Percentiles rank a stretch among this genome's conserved stretches.
Conservation (phyloP, 2,888 invertebrate species). For the Ecdyonurus torrentis region DNA sequence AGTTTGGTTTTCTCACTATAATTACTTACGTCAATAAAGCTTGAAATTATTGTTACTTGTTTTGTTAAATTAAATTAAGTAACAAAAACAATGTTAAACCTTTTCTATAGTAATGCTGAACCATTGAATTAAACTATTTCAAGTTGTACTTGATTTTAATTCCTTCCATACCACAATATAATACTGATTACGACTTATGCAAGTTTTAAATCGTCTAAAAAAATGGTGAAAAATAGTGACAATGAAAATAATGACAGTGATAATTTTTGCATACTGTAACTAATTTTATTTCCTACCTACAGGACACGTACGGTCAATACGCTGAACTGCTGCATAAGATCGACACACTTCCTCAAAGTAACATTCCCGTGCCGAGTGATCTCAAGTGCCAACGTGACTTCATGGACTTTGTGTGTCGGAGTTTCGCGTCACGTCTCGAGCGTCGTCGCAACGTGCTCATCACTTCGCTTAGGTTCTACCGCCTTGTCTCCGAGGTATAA, state of each 20-base stretch:
- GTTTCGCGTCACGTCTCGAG: slow-evolving; percentile 57
- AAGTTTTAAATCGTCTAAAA: too few relatives aligned
- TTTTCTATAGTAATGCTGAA: too few relatives aligned
- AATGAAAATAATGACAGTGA: neutral
- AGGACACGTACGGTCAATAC: slow-evolving; percentile 63
- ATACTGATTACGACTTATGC: too few relatives aligned
- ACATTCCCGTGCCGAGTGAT: slow-evolving; percentile 34
- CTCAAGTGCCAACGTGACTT: slow-evolving; percentile 56
- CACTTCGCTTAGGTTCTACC: slow-evolving; percentile 56
- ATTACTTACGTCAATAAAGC: too few relatives aligned
- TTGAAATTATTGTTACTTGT: too few relatives aligned
- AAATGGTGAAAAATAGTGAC: too few relatives aligned
- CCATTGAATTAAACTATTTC: too few relatives aligned
- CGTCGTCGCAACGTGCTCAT: slow-evolving; percentile 54
- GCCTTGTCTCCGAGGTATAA: slow-evolving; percentile 49
- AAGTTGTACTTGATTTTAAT: too few relatives aligned
- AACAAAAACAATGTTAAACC: too few relatives aligned
- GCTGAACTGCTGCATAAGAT: slow-evolving; percentile 59
- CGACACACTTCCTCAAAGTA: slow-evolving; percentile 34
- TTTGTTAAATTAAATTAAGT: too few relatives aligned
- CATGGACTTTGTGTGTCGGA: slow-evolving; percentile 66
- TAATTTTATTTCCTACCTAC: slow-evolving; percentile 4
- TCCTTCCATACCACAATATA: too few relatives aligned
- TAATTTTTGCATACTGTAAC: neutral
- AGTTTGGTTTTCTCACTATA: too few relatives aligned